Base-by-base conservation (phyloP, 2,888 invertebrate species). In the Amphipoea lucens region DNA sequence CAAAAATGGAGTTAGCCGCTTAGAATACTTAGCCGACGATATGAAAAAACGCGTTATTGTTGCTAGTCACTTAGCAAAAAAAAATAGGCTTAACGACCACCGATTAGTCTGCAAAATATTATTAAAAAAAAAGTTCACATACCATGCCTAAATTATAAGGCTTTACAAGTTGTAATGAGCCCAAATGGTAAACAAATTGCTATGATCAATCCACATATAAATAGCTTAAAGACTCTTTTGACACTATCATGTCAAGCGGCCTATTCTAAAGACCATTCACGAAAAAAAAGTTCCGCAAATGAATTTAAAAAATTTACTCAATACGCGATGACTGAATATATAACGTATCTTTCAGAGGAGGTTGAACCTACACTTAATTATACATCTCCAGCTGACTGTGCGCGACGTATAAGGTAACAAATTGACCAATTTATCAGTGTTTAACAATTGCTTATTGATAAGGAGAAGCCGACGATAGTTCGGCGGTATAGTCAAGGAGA, bases 351-450 rank as follows among this genome's bases (percentile, higher is more conserved):
- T 67, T 74, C 62, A 51, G 60, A 80, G 80, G 75, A 84, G 69
- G 78, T 76, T 74, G 66, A 78, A 71, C 76, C 40, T 70, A 67
- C 54, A 60, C 20, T 29, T 89, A 87, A 87, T 85, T 89, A 85
- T 65, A 89, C 36, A 74, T 81, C 69, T 74, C 76, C 78, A 70
- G 51, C 68, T 57, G 69, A 69, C 77, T 84, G 71, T 84, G 85
- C 78, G 88, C 82, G 75, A 71, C 86, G 83, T 87, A 88, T 86
- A 91, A 83, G 88, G 86, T 84, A 87, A 88, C 86, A 91, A 92
- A 93, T 92, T 93, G 91, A 87, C 80, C 92, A 89, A 93, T 94
- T 91, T 89, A 92, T 93, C 92, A 93, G 85, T 85, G 82, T 89
- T 89, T 87, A 91, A 92, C 90, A 92, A 93, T 90, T 85, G 83